Base-by-base conservation (phyloP, 1,140 invertebrate species). In the Rhyacophila brunnea region DNA sequence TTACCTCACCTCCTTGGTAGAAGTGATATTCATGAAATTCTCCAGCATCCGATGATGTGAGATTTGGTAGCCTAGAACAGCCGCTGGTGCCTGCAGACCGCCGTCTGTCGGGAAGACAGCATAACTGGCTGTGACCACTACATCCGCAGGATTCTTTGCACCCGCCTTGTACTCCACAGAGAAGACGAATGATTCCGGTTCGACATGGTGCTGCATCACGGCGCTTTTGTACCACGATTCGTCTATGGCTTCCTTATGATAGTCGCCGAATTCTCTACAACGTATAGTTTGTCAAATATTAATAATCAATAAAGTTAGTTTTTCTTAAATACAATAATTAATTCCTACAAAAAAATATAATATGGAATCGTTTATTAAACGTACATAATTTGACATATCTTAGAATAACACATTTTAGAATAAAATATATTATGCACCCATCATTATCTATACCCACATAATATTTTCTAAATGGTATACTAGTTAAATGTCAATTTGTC, bases 141-240 rank as follows among this genome's bases (percentile, higher is more conserved):
- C 70, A 40, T 86, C 75, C 20, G 80, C 81, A 0, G 79, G 74
- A 15, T 79, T 69, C 1, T 77, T 71, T n/a, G 80, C 77, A 4
- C 75, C 76, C 53, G 87, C 84, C 9, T 48, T 28, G 68, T 90
- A 85, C 3, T 90, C 89, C 1, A 94, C 89, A 56, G 86, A 86
- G 68, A 90, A 90, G 0, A 92, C 88, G 66, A 91, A 86, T 1
- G 84, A 84, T 18, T 91, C 84, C 1, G 84, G 79, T 62, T 91
- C 87, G 20, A 88, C 78, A 67, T 86, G 80, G 72, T 92, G 88
- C 66, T 92, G 90, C 35, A 96, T 82, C 2, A 96, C 91, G 1
- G 95, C 93, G 44, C 90, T 86, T 70, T 90, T 90, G 70, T 97
- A 98, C 90, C 93, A 97, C 0, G 89, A 85, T 71, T 96, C 93